Base-by-base conservation (phyloP, 2,888 invertebrate genomes). In the Prenolepis imparis region DNA sequence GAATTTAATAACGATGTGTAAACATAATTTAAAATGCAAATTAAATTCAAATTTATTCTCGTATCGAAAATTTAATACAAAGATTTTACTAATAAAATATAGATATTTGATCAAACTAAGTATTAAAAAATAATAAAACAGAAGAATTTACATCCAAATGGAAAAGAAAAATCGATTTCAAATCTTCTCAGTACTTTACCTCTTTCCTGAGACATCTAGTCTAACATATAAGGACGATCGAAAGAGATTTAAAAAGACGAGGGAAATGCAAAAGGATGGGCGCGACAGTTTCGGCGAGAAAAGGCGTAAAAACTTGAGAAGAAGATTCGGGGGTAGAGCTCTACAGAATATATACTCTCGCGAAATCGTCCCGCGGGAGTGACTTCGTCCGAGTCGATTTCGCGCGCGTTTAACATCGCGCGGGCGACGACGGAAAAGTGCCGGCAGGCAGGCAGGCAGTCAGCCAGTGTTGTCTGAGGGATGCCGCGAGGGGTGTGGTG, bases 341-440 rank as follows among this genome's bases (percentile, higher is more conserved):
- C 32, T 66, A 82, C 83, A 70, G 68, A 63, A 87, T 85, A 82
- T 85, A 82, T 83, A 74, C 59, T 80, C 59, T 78, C 81, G 85
- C 81, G 80, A 90, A 89, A 90, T 86, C 83, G 85, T 89, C 89
- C 85, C 89, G 68, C 59, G 88, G 70, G 90, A 83, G 74, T 66
- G 70, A 87, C 82, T 86, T 82, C 68, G 85, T 87, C 84, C 81
- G 36, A 84, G 74, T 84, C 89, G 90, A 86, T 90, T 87, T 87
- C 87, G 89, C 86, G 86, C 83, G 48, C 84, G 87, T 88, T 88
- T 87, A 87, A 87, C 85, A 84, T 86, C 85, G 85, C 84, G 83
- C 87, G 70, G 74, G 67, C 75, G 70, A 73, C 75, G 85, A 74
- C 80, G 73, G 73, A 66, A 84, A 85, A 84, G 84, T 70, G 78